These are phyloP conservation scores for Panopea generosa DNA, from an alignment of 2,888 invertebrate genomes.

Conservation along the genomic window DNA sequence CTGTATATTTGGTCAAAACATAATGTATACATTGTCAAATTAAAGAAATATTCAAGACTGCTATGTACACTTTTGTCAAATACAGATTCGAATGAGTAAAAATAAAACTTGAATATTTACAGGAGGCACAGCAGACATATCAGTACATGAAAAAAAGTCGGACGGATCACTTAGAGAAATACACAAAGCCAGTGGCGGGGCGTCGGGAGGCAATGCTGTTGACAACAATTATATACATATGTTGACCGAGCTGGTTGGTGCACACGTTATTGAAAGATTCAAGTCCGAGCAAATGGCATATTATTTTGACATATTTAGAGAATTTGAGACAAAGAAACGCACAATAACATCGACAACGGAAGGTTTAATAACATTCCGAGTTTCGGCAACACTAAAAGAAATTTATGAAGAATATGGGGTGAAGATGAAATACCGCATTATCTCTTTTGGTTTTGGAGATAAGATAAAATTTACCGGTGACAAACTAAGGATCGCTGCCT, in stretches of 20 bases:
- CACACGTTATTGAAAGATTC: neutral
- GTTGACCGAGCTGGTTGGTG: neutral
- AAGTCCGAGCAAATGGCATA: neutral
- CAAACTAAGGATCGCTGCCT: neutral
- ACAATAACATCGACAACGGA: neutral
- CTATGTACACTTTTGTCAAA: too few relatives aligned
- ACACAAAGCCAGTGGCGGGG: constrained; percentile 14
- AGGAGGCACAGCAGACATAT: constrained; percentile 16
- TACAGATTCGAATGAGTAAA: too few relatives aligned
- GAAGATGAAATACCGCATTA: neutral
- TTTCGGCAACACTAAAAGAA: neutral
- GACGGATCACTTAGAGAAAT: constrained; percentile 10
- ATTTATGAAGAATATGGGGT: neutral
- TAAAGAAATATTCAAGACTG: too few relatives aligned
- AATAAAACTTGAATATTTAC: too few relatives aligned
- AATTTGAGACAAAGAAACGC: neutral
- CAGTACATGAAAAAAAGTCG: constrained; percentile 1
- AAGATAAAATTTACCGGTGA: neutral
- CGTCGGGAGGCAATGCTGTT: constrained; percentile 11
- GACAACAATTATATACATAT: constrained; percentile 1
- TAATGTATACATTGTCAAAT: too few relatives aligned
- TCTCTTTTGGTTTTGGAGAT: neutral
- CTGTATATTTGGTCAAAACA: too few relatives aligned
- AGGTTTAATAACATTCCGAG: neutral
- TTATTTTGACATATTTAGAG: constrained; percentile 7